Base-by-base conservation (phyloP, 2,113 vertebrate genomes). In the Scortum barcoo region DNA sequence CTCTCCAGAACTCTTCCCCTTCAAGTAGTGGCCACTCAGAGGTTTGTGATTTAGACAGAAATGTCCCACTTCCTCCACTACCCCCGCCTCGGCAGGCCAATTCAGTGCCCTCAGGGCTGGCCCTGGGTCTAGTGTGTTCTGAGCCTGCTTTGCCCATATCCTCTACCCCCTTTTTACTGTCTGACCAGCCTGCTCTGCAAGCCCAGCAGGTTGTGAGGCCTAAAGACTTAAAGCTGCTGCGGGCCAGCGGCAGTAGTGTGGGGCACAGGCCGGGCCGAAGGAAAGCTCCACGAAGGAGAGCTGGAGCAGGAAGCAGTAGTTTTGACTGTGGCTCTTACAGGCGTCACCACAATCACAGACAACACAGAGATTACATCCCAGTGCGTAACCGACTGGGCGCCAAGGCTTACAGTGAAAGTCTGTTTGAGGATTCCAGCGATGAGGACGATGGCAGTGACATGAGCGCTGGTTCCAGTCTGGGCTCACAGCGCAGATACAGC, bases 371-470 rank as follows among this genome's bases (percentile, higher is more conserved):
- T 88, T 96, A 96, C 88, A 94, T 95, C 87, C 95, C 96, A 1
- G 96, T 96, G 76, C 93, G 94, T 22, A 95, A 95, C 81, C 91
- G 95, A 28, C 93, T 97, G 7, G 96, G 96, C 0, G 93, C 95
- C 1, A 96, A 96, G 90, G 95, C 95, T 40, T 96, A 96, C 92
- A 95, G 95, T 12, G 95, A 95, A 67, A 96, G 95, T 87, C 94
- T 97, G 74, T 97, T 97, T 20, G 96, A 97, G 80, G 97, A 98
- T 30, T 95, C 95, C 26, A 95, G 91, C 4, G 95, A 96, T 1
- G 97, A 97, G 48, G 97, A 97, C 0, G 97, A 98, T 3, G 96
- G 95, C 36, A 98, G 97, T 0, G 97, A 97, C 80, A 93, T 97
- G 86, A 97, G 97, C 20, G 96, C 94, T 0, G 95, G 96, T 3